Evolutionary conservation across 2,888 invertebrate species (phyloP).

Genomic region (Melitaea athalia): DNA sequence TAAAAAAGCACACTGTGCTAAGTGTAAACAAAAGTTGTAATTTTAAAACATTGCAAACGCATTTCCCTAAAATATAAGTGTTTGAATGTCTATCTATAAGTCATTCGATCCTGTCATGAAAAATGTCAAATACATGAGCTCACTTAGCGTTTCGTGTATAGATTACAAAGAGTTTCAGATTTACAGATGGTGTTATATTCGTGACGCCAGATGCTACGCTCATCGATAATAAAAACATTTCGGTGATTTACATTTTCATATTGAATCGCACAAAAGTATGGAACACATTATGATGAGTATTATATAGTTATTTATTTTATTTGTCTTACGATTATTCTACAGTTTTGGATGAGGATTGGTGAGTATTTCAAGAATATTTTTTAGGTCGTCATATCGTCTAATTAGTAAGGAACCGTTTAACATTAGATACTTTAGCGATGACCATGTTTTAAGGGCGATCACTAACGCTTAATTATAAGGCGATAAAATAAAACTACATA

Average conservation of each 20-base stretch:
- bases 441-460: no score
- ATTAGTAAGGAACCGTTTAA: no score
- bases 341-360: background rate
- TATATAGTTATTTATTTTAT: background rate
- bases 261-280: background rate
- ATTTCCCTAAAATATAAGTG: background rate
- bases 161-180: conserved; percentile 48
- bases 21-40: background rate
- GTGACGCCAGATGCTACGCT: conserved; percentile 49
- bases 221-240: conserved; percentile 47
- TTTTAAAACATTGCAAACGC: background rate
- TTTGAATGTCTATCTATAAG: background rate
- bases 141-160: conserved; percentile 46
- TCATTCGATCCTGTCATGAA: conserved; percentile 33
- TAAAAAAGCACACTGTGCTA: no score
- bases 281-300: background rate
- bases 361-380: background rate
- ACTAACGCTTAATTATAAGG: no score
- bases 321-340: background rate
- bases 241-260: conserved; percentile 39
- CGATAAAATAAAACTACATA: no score
- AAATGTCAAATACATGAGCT: conserved; percentile 59
- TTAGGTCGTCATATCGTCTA: no score
- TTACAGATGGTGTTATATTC: conserved; percentile 52
- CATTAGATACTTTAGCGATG: no score